A percentile compares a stretch with the other conserved stretches of the same genome.
These are phyloP conservation scores for Hassar affinis DNA, from an alignment of 2,113 vertebrate genomes.

Conservation along the genomic window DNA sequence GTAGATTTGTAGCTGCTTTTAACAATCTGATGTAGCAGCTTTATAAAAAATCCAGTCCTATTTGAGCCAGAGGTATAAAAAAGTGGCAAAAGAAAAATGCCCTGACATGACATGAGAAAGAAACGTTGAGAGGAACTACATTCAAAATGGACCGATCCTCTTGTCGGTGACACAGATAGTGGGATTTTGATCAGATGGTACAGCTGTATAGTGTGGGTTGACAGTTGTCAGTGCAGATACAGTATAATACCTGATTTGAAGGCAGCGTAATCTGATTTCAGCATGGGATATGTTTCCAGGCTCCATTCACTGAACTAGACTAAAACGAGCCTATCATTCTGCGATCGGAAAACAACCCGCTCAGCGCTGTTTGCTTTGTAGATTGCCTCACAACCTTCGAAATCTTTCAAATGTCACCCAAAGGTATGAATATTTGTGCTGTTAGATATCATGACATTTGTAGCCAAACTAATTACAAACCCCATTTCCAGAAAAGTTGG, in stretches of 20 bases:
- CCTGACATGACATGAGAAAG: not conserved
- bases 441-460: not conserved
- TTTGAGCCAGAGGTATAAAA: not conserved
- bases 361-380: not conserved
- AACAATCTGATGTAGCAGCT: not conserved
- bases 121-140: not conserved
- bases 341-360: not conserved
- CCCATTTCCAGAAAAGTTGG: too few species aligned
- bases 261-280: not conserved
- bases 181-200: not conserved
- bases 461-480: not conserved
- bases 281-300: not conserved
- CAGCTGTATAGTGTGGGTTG: not conserved
- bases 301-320: not conserved
- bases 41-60: not conserved
- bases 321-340: not conserved
- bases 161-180: not conserved
- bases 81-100: not conserved
- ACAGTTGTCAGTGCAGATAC: not conserved
- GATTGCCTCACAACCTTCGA: not conserved
- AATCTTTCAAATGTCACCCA: not conserved
- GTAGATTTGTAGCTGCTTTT: not conserved
- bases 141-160: not conserved
- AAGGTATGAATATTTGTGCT: not conserved
- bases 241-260: not conserved